Evolutionary conservation across 2,113 vertebrate species (phyloP).

Genomic region (Bolborhynchus lineola): DNA sequence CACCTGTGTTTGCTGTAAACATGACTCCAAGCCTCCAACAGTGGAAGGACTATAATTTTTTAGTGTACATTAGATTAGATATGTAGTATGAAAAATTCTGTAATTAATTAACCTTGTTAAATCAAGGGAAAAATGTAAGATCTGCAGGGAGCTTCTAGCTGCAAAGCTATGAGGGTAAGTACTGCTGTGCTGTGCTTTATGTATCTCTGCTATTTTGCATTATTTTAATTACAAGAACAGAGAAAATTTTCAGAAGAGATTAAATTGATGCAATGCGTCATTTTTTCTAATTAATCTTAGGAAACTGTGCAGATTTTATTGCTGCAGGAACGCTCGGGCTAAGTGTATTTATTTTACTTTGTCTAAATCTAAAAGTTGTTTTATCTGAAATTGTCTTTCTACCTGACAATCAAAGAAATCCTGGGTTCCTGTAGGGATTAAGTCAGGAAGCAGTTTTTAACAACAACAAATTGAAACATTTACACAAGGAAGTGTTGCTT

Average conservation of each 20-base stretch:
- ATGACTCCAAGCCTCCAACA: not conserved
- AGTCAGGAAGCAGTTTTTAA: constrained; percentile 78
- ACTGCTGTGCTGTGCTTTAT: not conserved
- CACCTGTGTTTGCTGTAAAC: not conserved
- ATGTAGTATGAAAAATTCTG: not conserved
- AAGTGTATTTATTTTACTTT: not conserved
- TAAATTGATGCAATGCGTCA: not conserved
- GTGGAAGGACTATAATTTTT: not conserved
- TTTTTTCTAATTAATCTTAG: not conserved
- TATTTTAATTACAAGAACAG: constrained; percentile 17
- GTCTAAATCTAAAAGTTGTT: constrained; percentile 19
- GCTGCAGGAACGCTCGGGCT: not conserved
- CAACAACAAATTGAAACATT: constrained; percentile 82
- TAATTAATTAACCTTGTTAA: constrained; percentile 9
- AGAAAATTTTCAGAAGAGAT: not conserved
- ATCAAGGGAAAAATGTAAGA: not conserved
- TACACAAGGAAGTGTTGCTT: constrained; percentile 83
- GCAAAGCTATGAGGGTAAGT: not conserved
- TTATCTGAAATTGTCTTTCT: constrained; percentile 58
- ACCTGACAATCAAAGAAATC: constrained; percentile 68
- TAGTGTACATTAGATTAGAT: not conserved
- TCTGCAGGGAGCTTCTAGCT: not conserved
- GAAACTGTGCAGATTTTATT: not conserved
- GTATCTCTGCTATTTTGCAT: not conserved
- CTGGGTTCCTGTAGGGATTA: constrained; percentile 67